Evolutionary conservation across 30 jellyfish, hydroid and myxozoan species (phyloP).

Genomic region (Nemopilema nomurai): DNA sequence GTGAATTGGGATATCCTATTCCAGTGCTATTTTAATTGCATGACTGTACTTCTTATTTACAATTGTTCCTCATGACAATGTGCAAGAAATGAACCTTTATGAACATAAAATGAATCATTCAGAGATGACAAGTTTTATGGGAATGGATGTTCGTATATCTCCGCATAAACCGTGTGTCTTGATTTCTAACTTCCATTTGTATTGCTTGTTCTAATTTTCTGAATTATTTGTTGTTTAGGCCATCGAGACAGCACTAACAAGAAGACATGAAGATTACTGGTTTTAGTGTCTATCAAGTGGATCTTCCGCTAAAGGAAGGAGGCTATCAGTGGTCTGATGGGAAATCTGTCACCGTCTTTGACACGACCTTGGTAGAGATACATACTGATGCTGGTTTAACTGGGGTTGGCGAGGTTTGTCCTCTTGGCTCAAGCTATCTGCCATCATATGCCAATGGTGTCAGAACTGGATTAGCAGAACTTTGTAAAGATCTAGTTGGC

Average conservation of each 20-base stretch:
- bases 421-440: conserved; percentile 62
- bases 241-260: not conserved
- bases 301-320: conserved; percentile 53
- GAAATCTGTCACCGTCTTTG: conserved; percentile 49
- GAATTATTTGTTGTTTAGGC: not conserved
- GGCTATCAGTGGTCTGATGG: conserved; percentile 70
- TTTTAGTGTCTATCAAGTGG: conserved; percentile 55
- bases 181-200: too few species aligned
- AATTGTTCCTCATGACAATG: too few species aligned
- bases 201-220: too few species aligned
- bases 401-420: conserved; percentile 66
- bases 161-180: too few species aligned
- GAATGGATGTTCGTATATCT: too few species aligned
- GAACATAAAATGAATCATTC: too few species aligned
- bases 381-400: conserved; percentile 48
- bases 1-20: too few species aligned
- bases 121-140: too few species aligned
- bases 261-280: conserved; percentile 58
- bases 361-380: conserved; percentile 49
- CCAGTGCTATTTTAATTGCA: too few species aligned
- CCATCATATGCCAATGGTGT: conserved; percentile 70
- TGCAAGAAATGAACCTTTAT: too few species aligned
- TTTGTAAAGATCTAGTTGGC: conserved; percentile 36
- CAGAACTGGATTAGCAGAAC: conserved; percentile 46
- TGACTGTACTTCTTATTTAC: too few species aligned